Base-by-base conservation (phyloP, 2,888 invertebrate genomes). In the Andrena dorsata region DNA sequence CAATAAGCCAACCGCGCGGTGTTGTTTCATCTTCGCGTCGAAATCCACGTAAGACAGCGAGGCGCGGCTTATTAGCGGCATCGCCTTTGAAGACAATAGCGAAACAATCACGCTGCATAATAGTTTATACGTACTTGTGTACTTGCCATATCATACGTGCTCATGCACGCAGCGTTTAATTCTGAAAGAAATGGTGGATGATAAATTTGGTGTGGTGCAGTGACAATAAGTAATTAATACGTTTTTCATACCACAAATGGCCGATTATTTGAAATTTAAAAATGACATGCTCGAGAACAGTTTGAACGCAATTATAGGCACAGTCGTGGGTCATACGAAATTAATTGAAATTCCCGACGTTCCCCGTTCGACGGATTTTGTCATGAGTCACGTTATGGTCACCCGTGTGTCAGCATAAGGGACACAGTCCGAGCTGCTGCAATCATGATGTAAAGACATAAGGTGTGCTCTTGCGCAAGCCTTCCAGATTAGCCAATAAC, bases 131-230 rank as follows among this genome's bases (percentile, higher is more conserved):
- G 16, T 16, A 13, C 70, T 76, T 61, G 28, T 20, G 41, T 41
- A 41, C 68, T 76, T 60, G 41, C 20, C 49, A 28, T 78, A 64
- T 51, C 69, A 64, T 78, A 60, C 32, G 63, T 56, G 30, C 58
- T 61, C 20, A 61, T 32, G 61, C 28, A 49, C 35, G 51, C 32
- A 51, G 16, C 56, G 7, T 49, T 23, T 47, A 66, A 61, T 47
- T 80, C n/a, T 4, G n/a, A 53, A 65, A 53, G 60, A 23, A 53
- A 32, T 32, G 8, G 5, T 49, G 7, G 13, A 3, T 30, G 32
- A 65, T 41, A 51, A 65, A 23, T 66, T n/a, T n/a, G n/a, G n/a
- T n/a, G n/a, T n/a, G n/a, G n/a, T n/a, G n/a, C n/a, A n/a, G n/a
- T 41, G 20, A 23, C 4, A 32, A 51, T 53, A 70, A 49, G n/a